phyloP scores from a whole-genome alignment of 2,113 vertebrate species.

The Campylomormyrus numenius region DNA sequence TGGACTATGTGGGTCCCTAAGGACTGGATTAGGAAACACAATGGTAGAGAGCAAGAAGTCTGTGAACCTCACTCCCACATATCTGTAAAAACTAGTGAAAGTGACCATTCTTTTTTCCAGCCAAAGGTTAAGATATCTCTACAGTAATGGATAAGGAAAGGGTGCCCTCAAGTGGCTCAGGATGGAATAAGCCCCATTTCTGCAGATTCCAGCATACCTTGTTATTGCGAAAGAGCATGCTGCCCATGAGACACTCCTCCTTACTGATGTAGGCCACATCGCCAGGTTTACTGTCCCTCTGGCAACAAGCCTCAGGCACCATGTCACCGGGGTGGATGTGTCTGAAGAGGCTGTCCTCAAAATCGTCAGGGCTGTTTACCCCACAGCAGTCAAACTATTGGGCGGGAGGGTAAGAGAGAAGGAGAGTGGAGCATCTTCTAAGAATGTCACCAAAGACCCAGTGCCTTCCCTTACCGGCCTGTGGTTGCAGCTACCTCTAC shows the following conservation, averaged over 20 bases:
- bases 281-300: conserved; percentile 57
- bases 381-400: conserved; percentile 86
- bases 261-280: conserved; percentile 50
- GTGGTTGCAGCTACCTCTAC: not conserved
- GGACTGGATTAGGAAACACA: not conserved
- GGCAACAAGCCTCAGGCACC: conserved; percentile 79
- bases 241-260: conserved; percentile 68
- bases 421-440: not conserved
- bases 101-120: not conserved
- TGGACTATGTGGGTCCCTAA: not conserved
- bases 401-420: not conserved
- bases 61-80: not conserved
- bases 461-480: not conserved
- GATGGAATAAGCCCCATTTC: not conserved
- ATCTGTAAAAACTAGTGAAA: not conserved
- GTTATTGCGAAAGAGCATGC: conserved; percentile 65
- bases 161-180: not conserved
- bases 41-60: not conserved
- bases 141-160: not conserved
- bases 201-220: conserved; percentile 59
- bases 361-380: conserved; percentile 81
- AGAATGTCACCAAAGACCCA: not conserved
- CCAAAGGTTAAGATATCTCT: not conserved
- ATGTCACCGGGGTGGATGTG: conserved; percentile 43
- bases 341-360: conserved; percentile 63